Evolutionary conservation across 2,888 invertebrate genomes (phyloP).

Genomic region (Drosophila setosimentum): DNA sequence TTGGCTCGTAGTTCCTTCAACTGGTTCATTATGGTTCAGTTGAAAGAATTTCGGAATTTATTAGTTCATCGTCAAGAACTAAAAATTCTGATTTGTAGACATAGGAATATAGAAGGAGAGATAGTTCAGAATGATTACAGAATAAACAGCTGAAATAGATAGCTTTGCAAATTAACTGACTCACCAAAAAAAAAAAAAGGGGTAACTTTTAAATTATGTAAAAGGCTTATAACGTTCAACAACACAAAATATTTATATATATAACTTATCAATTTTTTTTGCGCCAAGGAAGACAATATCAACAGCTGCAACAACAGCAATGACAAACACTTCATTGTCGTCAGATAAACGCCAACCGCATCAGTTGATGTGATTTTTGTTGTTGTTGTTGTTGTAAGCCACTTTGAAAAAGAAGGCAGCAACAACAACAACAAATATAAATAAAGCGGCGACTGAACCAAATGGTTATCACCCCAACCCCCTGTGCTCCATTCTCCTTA

Average conservation of each 20-base stretch:
- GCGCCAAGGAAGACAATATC: constrained; percentile 35
- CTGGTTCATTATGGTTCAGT: constrained; percentile 48
- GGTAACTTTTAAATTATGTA: constrained; percentile 14
- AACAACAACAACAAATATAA: constrained; percentile 21
- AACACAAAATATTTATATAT: constrained; percentile 18
- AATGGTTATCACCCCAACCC: constrained; percentile 32
- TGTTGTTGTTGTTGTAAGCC: constrained; percentile 28
- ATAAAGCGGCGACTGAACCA: constrained; percentile 22
- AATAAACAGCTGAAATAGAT: constrained; percentile 5
- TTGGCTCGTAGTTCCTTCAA: constrained; percentile 35
- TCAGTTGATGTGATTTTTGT: constrained; percentile 10
- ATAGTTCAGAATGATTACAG: neutral
- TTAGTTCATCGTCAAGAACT: constrained; percentile 7
- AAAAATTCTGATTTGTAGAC: neutral
- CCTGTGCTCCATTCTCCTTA: neutral
- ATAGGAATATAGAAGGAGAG: no score
- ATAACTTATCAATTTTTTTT: constrained; percentile 34
- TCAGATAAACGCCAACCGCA: constrained; percentile 48
- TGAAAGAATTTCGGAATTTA: constrained; percentile 22
- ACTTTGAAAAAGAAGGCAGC: constrained; percentile 36
- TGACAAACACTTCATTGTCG: constrained; percentile 47
- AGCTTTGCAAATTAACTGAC: neutral
- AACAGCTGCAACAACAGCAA: constrained; percentile 22
- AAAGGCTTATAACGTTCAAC: constrained; percentile 37
- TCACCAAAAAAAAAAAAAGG: neutral